These are phyloP conservation scores for Aplysina aerophoba DNA, from an alignment of 37 sponge, comb jelly and placozoan species.

Conservation along the genomic window DNA sequence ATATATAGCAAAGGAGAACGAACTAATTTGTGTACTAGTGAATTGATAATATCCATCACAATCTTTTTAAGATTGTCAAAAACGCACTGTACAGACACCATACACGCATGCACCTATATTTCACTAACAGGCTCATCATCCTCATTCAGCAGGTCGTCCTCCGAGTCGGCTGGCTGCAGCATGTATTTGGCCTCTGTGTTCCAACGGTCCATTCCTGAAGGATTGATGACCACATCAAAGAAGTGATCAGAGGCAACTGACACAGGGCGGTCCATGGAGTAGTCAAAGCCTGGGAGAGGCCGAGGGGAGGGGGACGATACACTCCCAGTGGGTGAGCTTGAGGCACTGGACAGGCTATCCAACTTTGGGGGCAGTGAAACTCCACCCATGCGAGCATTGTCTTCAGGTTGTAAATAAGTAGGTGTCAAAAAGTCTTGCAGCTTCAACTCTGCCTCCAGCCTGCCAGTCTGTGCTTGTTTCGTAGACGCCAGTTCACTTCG, in stretches of 20 bases:
- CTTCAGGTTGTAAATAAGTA: not conserved
- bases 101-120: not conserved
- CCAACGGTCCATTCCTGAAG: not conserved
- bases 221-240: not conserved
- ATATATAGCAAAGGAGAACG: too few species aligned
- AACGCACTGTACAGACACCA: not conserved
- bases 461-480: not conserved
- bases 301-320: not conserved
- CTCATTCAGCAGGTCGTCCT: slow-evolving; percentile 2
- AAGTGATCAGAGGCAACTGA: slow-evolving; percentile 19
- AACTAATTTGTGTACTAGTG: too few species aligned
- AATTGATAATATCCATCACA: too few species aligned
- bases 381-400: not conserved
- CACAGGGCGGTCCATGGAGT: slow-evolving; percentile 19
- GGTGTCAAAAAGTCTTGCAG: too few species aligned
- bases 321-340: not conserved
- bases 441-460: not conserved
- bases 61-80: too few species aligned
- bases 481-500: not conserved
- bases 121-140: slow-evolving; percentile 19
- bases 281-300: not conserved
- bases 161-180: not conserved
- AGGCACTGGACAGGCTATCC: not conserved
- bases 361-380: not conserved
- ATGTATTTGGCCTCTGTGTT: not conserved